Evolutionary conservation across 2,113 vertebrate genomes (phyloP), one percentile per base, ranked within the genome.

Genomic region (Bambusicola thoracicus): DNA sequence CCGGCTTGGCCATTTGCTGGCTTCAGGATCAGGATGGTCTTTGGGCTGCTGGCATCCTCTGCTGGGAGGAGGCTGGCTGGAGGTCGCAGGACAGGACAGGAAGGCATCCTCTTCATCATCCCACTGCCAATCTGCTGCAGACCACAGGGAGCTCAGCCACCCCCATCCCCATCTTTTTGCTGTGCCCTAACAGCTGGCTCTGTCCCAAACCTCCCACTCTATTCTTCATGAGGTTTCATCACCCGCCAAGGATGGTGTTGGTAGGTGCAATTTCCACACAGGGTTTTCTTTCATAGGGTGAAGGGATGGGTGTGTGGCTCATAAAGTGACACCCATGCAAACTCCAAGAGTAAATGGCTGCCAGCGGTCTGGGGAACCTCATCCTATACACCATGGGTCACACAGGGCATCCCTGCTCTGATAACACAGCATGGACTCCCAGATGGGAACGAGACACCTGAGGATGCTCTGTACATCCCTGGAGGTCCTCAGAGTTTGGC

Each of bases 141-240:
- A 72, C 53, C 77, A 30, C 27, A 1, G 0, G 17, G 34, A 13
- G 27, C 34, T 75, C 63, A 53, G 30, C 22, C 48, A 43, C 6
- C 40, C 43, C 36, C 44, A 65, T 5, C 51, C 55, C 59, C 6
- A 13, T 30, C 38, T 11, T 61, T 8, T 3, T 43, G n/a, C 40
- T 51, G n/a, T n/a, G 20, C 18, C 0, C 1, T 12, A n/a, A 36
- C 38, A 7, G n/a, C 4, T 2, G 30, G 69, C 29, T 8, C 15
- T 2, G 1, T 13, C 11, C 7, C 32, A 10, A 11, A 4, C 14
- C 34, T 61, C 58, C 48, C 0, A 0, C 30, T 86, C 19, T 48
- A 34, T 24, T 56, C n/a, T 75, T 43, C 68, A 24, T 38, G 6
- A 9, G 56, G 27, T 25, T 80, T 59, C 25, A 49, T 56, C 36